phyloP scores from a whole-genome alignment of 1,140 invertebrate species.

The Lineus longissimus region DNA sequence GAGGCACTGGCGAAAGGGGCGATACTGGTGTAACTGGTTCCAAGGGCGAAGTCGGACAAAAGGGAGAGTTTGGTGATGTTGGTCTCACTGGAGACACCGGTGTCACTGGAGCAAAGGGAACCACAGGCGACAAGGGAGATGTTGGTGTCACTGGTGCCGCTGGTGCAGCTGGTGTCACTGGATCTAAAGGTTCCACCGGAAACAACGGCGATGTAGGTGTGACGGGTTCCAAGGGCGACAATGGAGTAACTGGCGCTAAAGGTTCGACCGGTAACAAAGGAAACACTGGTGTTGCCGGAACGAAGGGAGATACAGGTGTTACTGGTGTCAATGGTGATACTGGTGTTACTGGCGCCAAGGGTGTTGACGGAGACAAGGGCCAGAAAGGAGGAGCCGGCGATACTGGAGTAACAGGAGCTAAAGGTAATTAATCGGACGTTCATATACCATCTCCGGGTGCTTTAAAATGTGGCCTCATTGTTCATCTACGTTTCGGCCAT shows the following conservation, averaged over 20 bases:
- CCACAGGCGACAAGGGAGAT: not conserved
- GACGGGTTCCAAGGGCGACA: not conserved
- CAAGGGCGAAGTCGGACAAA: not conserved
- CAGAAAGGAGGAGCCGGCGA: slow-evolving; percentile 1
- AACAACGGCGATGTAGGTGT: not conserved
- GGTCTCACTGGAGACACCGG: not conserved
- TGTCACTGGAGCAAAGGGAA: not conserved
- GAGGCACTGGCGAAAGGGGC: not conserved
- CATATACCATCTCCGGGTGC: not conserved
- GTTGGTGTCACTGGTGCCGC: not conserved
- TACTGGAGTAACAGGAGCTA: slow-evolving; percentile 8
- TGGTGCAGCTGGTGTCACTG: slow-evolving; percentile 1
- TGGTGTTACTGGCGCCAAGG: no score
- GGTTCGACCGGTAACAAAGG: not conserved
- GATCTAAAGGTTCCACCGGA: not conserved
- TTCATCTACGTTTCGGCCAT: not conserved
- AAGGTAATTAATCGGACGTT: slow-evolving; percentile 3
- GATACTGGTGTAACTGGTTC: not conserved
- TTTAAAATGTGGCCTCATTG: no score
- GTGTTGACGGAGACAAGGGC: slow-evolving; percentile 6
- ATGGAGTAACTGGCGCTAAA: not conserved
- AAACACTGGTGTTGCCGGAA: not conserved
- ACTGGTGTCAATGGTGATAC: no score
- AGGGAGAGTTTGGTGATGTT: not conserved
- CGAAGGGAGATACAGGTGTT: not conserved